A percentile compares a stretch with the other conserved stretches of the same genome.
Conservation (phyloP, 1,140 invertebrate species). For the Elymnias hypermnestra region DNA sequence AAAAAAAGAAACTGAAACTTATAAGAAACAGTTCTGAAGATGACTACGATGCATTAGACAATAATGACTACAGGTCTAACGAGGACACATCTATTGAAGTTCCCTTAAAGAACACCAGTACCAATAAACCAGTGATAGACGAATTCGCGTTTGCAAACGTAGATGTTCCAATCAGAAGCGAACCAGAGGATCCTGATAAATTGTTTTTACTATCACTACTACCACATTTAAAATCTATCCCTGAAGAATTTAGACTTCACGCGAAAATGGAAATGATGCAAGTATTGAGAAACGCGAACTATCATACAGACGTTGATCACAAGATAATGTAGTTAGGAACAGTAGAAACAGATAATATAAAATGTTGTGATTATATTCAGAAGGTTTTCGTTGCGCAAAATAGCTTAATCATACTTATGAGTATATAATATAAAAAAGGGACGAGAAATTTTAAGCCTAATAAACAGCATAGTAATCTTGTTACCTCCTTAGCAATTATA, state of each 20-base stretch:
- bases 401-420: too few species aligned
- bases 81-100: constrained; percentile 15
- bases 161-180: constrained; percentile 27
- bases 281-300: constrained; percentile 53
- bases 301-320: constrained; percentile 25
- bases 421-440: too few species aligned
- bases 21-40: constrained; percentile 46
- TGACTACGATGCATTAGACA: constrained; percentile 24
- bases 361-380: too few species aligned
- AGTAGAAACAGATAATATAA: too few species aligned
- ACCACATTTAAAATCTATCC: constrained; percentile 56
- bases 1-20: constrained; percentile 40
- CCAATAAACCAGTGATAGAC: constrained; percentile 23
- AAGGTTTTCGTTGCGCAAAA: too few species aligned
- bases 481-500: too few species aligned
- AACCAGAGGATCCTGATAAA: constrained; percentile 51
- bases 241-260: constrained; percentile 48
- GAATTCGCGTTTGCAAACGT: constrained; percentile 62
- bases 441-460: too few species aligned
- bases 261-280: constrained; percentile 68
- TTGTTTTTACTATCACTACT: constrained; percentile 59
- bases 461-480: too few species aligned
- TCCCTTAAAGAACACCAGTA: constrained; percentile 2
- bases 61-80: constrained; percentile 23
- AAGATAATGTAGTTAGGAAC: constrained; percentile 40